These are phyloP conservation scores for Neoarius graeffei DNA, from an alignment of 2,113 vertebrate species.

Conservation along the genomic window DNA sequence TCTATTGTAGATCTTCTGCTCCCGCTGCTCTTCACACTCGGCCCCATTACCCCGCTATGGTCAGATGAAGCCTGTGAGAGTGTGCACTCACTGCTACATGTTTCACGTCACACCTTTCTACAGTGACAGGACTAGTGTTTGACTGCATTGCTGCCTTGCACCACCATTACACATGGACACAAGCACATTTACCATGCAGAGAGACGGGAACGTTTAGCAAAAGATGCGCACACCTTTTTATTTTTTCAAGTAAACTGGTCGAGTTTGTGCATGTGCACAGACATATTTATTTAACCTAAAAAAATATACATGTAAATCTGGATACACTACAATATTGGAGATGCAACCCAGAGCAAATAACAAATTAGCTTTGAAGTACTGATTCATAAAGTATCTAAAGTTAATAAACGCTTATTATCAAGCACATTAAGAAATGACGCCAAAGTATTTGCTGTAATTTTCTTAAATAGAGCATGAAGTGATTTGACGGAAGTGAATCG, in stretches of 20 bases:
- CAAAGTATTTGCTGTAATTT: slow-evolving; percentile 47
- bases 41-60: slow-evolving; percentile 94
- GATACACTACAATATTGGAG: slow-evolving; percentile 10
- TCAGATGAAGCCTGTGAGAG: slow-evolving; percentile 93
- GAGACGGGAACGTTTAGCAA: not conserved
- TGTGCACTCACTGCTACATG: slow-evolving; percentile 98
- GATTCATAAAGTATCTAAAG: slow-evolving; percentile 11
- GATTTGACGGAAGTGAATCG: slow-evolving; percentile 47
- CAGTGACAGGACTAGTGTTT: slow-evolving; percentile 88
- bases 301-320: slow-evolving; percentile 29
- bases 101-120: slow-evolving; percentile 98
- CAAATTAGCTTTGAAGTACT: slow-evolving; percentile 25
- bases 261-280: slow-evolving; percentile 23
- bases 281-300: slow-evolving; percentile 23
- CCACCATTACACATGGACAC: slow-evolving; percentile 11
- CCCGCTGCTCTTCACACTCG: slow-evolving; percentile 94
- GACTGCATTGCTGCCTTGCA: slow-evolving; percentile 63
- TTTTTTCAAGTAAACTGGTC: not conserved
- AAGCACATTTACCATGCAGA: slow-evolving; percentile 48
- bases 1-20: slow-evolving; percentile 93
- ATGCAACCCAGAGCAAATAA: slow-evolving; percentile 30
- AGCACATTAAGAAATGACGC: slow-evolving; percentile 46
- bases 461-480: slow-evolving; percentile 50
- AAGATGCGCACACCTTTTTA: not conserved
- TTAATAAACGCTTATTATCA: slow-evolving; percentile 9